phyloP scores from a whole-genome alignment of 1,140 invertebrate species.

The Drosophila auraria region DNA sequence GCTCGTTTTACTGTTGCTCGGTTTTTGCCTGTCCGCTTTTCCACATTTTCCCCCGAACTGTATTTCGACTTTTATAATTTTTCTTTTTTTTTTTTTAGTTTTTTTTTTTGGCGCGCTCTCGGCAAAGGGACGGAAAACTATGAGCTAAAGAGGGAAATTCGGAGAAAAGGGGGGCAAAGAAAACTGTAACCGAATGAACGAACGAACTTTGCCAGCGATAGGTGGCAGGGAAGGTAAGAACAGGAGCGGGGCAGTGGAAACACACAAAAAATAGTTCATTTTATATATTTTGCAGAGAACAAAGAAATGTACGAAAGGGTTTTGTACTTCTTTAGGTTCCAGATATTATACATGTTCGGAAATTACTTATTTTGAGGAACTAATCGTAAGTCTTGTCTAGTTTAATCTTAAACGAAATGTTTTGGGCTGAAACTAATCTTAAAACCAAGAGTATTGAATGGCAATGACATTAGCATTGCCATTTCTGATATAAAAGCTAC shows the following conservation, averaged over 20 bases:
- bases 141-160: conserved; percentile 24
- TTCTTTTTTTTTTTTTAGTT: conserved; percentile 40
- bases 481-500: too few relatives aligned
- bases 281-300: conserved; percentile 72
- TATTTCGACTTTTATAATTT: conserved; percentile 1
- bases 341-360: background rate
- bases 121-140: conserved; percentile 60
- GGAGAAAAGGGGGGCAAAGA: conserved; percentile 25
- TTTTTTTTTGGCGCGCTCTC: conserved; percentile 62
- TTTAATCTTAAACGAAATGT: too few relatives aligned
- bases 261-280: conserved; percentile 67
- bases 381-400: too few relatives aligned
- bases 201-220: conserved; percentile 24
- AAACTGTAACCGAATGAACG: conserved; percentile 36
- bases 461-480: too few relatives aligned
- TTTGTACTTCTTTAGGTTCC: background rate
- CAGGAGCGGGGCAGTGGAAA: conserved; percentile 21
- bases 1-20: conserved; percentile 78
- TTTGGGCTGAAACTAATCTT: too few relatives aligned
- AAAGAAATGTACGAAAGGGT: conserved; percentile 32
- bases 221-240: conserved; percentile 26
- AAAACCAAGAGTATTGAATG: too few relatives aligned
- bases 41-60: conserved; percentile 3
- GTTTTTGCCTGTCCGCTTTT: conserved; percentile 45
- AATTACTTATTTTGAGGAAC: too few relatives aligned